These are phyloP conservation scores for Echinarachnius parma DNA, from an alignment of 53 echinoderm and acorn worm species.

Conservation along the genomic window DNA sequence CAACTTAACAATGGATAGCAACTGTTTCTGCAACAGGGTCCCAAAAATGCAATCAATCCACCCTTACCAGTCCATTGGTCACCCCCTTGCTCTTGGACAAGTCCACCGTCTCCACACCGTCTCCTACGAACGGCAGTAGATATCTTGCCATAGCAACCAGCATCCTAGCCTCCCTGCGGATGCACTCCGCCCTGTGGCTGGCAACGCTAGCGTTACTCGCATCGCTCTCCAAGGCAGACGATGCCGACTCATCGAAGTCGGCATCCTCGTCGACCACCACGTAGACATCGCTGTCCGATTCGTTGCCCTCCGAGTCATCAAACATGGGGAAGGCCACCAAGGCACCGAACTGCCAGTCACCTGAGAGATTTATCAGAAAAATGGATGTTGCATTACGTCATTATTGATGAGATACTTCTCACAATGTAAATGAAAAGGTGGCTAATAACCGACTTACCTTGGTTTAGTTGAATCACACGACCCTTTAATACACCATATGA, in stretches of 20 bases:
- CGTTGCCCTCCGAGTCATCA: slow-evolving; percentile 22
- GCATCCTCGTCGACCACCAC: slow-evolving; percentile 86
- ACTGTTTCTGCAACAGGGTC: no score
- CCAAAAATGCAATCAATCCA: no score
- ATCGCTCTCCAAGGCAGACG: slow-evolving; percentile 79
- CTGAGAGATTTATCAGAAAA: slow-evolving; percentile 41
- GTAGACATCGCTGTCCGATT: slow-evolving; percentile 23
- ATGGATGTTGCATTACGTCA: not conserved
- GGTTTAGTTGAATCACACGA: no score
- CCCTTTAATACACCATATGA: no score
- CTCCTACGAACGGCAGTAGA: slow-evolving; percentile 78
- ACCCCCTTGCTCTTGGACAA: slow-evolving; percentile 77
- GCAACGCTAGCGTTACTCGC: slow-evolving; percentile 36
- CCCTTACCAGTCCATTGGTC: slow-evolving; percentile 88
- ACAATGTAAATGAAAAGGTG: no score
- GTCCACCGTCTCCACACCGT: slow-evolving; percentile 67
- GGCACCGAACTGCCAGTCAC: slow-evolving; percentile 77
- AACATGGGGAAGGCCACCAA: slow-evolving; percentile 9
- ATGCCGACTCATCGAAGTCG: slow-evolving; percentile 88
- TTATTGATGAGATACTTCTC: no score
- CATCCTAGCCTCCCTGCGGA: slow-evolving; percentile 80
- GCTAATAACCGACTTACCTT: no score
- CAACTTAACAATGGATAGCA: no score
- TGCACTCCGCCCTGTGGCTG: slow-evolving; percentile 49
- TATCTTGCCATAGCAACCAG: slow-evolving; percentile 69